Base-by-base conservation (phyloP, 2,797 vertebrate species). In the Typhlichthys subterraneus region DNA sequence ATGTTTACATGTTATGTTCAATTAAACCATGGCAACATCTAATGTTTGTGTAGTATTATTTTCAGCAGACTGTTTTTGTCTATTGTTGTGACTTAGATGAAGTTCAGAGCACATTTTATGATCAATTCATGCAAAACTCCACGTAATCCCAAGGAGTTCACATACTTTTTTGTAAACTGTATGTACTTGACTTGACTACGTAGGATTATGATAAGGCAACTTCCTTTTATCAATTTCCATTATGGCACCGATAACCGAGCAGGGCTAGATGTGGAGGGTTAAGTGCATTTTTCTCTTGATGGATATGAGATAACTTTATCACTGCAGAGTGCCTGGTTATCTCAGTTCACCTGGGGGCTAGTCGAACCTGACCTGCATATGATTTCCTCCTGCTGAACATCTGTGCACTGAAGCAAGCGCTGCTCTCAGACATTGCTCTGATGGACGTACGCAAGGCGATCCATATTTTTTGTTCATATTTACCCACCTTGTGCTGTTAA, bases 261-360 rank as follows among this genome's bases (percentile, higher is more conserved):
- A 57, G 61, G 75, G 63, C 66, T 80, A 77, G 80, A 85, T 69
- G 76, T 62, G 67, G 77, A 80, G 84, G 84, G 83, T 85, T 87
- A 90, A 87, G 86, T 86, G 84, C 79, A 87, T 87, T 88, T 90
- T 80, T 62, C 48, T 70, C 69, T 70, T 67, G 88, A 89, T 87
- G 72, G 76, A 75, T 84, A 76, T 59, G 49, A 75, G 87, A 89
- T 89, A 90, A 82, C 66, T 83, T 84, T 85, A 86, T 88, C 87
- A 70, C 48, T 42, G 76, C 63, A 73, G 69, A 80, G 70, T 72
- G 76, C 71, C 75, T 79, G 82, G 82, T 86, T 90, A 89, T 90
- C 84, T 70, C 69, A 60, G 69, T 66, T 85, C 76, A 87, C 87
- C 81, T 79, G 82, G 65, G 65, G 83, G 87, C 81, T 69, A 71